Evolutionary conservation across 2,888 invertebrate species (phyloP).

Genomic region (Idaea biselata): DNA sequence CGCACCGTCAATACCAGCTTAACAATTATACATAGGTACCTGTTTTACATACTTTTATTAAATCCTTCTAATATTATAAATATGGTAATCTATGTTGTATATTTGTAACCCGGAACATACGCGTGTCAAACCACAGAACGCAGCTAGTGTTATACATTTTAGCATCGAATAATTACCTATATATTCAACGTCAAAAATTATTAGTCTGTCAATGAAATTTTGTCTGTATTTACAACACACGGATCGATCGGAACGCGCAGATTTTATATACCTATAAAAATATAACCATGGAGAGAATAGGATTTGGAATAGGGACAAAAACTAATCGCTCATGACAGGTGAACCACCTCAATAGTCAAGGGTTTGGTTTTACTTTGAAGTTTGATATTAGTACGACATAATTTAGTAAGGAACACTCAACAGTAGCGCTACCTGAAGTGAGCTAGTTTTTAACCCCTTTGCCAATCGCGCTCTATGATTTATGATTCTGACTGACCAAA

Average conservation of each 20-base stretch:
- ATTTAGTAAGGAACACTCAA: constrained; percentile 1
- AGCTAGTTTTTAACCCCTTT: too few relatives aligned
- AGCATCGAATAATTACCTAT: constrained; percentile 66
- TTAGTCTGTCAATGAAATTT: constrained; percentile 65
- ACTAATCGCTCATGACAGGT: constrained; percentile 4
- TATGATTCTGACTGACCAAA: too few relatives aligned
- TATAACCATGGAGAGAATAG: constrained; percentile 9
- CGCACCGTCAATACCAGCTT: constrained; percentile 67
- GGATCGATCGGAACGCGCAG: constrained; percentile 55
- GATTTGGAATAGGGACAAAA: constrained; percentile 25
- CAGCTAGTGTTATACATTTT: constrained; percentile 32
- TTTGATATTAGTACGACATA: not conserved
- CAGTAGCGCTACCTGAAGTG: not conserved
- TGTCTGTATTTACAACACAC: constrained; percentile 67
- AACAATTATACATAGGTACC: constrained; percentile 43
- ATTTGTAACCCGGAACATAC: not conserved
- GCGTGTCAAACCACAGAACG: not conserved
- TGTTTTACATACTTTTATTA: constrained; percentile 40
- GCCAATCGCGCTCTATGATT: too few relatives aligned
- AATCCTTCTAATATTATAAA: not conserved
- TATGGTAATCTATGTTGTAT: constrained; percentile 38
- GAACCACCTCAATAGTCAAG: constrained; percentile 20
- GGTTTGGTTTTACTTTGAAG: too few relatives aligned
- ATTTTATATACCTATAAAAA: constrained; percentile 19
- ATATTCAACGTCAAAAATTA: constrained; percentile 64